These are phyloP conservation scores for Palythoa grandiflora DNA, from an alignment of 92 coral and sea anemone genomes.

Conservation along the genomic window DNA sequence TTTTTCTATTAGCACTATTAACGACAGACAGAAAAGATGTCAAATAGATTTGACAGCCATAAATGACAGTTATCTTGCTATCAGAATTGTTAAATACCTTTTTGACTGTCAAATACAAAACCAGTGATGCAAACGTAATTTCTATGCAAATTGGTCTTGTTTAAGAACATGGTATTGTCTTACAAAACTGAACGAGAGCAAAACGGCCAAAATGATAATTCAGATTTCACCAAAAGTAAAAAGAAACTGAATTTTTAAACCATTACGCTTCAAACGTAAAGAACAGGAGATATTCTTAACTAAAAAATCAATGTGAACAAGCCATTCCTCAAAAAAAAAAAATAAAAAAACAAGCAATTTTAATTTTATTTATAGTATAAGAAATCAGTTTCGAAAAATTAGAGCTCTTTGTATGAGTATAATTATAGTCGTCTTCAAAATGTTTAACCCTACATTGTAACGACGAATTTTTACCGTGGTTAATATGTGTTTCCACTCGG, in stretches of 20 bases:
- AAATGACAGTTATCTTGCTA: neutral
- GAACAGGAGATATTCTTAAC: no score
- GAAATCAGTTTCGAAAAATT: no score
- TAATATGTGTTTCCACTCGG: no score
- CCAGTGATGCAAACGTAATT: conserved; percentile 28
- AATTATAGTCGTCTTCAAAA: no score
- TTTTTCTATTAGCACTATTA: neutral
- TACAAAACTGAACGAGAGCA: neutral
- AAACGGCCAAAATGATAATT: neutral
- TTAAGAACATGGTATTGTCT: neutral
- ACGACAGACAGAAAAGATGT: neutral
- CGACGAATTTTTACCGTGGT: no score
- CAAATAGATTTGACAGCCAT: neutral
- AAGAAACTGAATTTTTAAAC: neutral
- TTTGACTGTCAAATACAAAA: conserved; percentile 10
- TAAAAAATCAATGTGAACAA: no score
- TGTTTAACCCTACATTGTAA: no score
- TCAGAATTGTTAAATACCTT: conserved; percentile 7
- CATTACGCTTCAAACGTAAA: neutral
- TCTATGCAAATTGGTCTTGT: neutral
- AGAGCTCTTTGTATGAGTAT: no score
- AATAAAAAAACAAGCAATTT: no score
- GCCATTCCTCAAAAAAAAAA: no score
- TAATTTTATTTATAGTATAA: no score
- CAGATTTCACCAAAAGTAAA: neutral